Percentiles rank a stretch among this genome's conserved stretches.
These are phyloP conservation scores for Thumatha senex DNA, from an alignment of 2,888 invertebrate genomes.

Conservation along the genomic window DNA sequence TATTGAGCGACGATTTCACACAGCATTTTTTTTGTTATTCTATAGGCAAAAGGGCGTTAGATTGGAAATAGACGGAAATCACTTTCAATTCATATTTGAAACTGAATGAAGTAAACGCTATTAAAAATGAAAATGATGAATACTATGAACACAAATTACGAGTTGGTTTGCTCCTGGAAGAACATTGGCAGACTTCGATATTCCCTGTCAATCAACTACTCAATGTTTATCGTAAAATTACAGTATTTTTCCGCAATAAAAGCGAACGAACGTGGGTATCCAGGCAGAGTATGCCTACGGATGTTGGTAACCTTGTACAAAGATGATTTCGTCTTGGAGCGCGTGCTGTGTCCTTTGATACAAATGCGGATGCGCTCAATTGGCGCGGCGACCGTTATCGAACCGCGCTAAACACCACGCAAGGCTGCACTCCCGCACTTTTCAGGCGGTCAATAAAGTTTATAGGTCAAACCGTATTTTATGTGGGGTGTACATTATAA, in stretches of 20 bases:
- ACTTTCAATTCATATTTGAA: too few species aligned
- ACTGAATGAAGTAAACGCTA: too few species aligned
- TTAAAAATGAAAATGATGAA: too few species aligned
- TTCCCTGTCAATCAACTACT: not conserved
- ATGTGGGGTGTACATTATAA: too few species aligned
- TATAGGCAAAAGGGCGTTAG: too few species aligned
- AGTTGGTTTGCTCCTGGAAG: not conserved
- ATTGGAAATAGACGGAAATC: too few species aligned
- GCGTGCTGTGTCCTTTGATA: slow-evolving; percentile 77
- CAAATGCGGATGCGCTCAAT: slow-evolving; percentile 82
- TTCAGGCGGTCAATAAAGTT: slow-evolving; percentile 11
- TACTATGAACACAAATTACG: not conserved
- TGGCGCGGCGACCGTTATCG: slow-evolving; percentile 72
- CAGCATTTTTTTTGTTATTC: too few species aligned
- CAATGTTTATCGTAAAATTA: not conserved
- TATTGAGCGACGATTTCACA: too few species aligned
- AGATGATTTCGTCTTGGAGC: slow-evolving; percentile 75
- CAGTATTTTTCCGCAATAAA: slow-evolving; percentile 43
- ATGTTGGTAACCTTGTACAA: slow-evolving; percentile 71
- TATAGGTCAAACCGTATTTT: too few species aligned
- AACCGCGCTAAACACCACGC: slow-evolving; percentile 78
- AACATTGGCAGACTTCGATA: not conserved
- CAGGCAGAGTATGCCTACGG: slow-evolving; percentile 53
- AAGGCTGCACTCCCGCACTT: slow-evolving; percentile 58
- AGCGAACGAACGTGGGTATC: slow-evolving; percentile 48